phyloP scores from a whole-genome alignment of 2,888 invertebrate species.

The Amphipoea oculea region DNA sequence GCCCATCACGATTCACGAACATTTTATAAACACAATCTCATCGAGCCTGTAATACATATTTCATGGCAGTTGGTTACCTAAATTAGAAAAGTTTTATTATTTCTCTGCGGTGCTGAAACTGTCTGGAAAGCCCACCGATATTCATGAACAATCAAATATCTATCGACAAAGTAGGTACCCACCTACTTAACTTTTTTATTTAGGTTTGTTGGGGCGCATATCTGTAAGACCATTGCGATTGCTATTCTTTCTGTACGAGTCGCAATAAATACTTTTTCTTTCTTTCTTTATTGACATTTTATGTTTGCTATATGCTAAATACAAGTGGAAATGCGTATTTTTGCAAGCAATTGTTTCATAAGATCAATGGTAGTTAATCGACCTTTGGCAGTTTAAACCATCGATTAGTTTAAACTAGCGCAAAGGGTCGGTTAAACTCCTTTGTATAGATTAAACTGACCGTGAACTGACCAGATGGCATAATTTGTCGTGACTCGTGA shows the following conservation, averaged over 20 bases:
- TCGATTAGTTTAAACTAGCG: no score
- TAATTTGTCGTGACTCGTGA: no score
- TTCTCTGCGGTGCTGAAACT: constrained; percentile 28
- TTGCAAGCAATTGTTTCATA: background rate
- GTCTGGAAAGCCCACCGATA: constrained; percentile 25
- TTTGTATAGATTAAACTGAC: no score
- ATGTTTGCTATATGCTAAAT: background rate
- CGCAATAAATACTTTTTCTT: no score
- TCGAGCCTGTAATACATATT: constrained; percentile 45
- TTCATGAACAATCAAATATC: constrained; percentile 28
- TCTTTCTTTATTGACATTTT: background rate
- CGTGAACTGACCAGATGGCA: no score
- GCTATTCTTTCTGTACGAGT: no score
- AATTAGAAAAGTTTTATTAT: constrained; percentile 65
- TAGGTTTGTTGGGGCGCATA: constrained; percentile 1
- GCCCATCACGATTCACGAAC: background rate
- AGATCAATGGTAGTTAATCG: no score
- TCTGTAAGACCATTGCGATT: background rate
- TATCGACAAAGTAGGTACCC: constrained; percentile 2
- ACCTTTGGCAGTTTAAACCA: no score
- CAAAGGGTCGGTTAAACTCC: no score
- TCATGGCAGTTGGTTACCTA: constrained; percentile 33
- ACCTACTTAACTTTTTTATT: background rate
- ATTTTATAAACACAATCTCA: constrained; percentile 34
- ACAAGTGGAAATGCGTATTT: background rate